phyloP scores from a whole-genome alignment of 2,797 vertebrate genomes.

The Centroberyx gerrardi region DNA sequence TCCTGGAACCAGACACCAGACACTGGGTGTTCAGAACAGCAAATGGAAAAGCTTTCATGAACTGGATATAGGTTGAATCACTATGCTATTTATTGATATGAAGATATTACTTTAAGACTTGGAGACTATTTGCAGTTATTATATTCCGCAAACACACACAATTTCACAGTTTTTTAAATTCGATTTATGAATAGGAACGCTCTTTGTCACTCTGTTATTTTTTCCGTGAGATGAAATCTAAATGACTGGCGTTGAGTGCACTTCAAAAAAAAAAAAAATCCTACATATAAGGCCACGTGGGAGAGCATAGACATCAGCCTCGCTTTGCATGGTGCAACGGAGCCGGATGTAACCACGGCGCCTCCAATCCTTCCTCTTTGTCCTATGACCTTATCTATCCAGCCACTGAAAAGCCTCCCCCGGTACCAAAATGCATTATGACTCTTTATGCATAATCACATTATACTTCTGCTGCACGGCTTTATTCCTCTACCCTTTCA shows the following conservation, averaged over 20 bases:
- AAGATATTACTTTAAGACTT: too few relatives aligned
- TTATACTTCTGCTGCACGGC: constrained; percentile 40
- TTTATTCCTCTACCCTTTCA: constrained; percentile 37
- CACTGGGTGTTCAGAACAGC: too few relatives aligned
- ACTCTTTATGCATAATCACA: constrained; percentile 50
- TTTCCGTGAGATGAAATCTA: too few relatives aligned
- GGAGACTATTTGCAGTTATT: too few relatives aligned
- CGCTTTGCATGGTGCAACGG: constrained; percentile 10
- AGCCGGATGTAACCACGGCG: neutral
- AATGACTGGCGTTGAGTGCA: neutral
- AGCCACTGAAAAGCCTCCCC: constrained; percentile 46
- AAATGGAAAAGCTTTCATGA: too few relatives aligned
- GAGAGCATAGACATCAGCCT: neutral
- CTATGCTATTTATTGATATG: too few relatives aligned
- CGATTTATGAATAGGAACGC: too few relatives aligned
- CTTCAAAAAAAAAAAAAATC: neutral
- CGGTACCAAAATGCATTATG: constrained; percentile 28
- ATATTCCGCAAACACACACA: neutral
- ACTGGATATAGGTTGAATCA: too few relatives aligned
- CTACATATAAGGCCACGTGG: neutral
- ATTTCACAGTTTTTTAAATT: too few relatives aligned
- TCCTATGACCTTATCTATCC: constrained; percentile 44
- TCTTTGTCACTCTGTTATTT: too few relatives aligned
- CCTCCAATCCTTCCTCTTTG: constrained; percentile 25
- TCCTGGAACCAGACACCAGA: too few relatives aligned